phyloP scores from a whole-genome alignment of 1,140 invertebrate species.

The Orius insidiosus region DNA sequence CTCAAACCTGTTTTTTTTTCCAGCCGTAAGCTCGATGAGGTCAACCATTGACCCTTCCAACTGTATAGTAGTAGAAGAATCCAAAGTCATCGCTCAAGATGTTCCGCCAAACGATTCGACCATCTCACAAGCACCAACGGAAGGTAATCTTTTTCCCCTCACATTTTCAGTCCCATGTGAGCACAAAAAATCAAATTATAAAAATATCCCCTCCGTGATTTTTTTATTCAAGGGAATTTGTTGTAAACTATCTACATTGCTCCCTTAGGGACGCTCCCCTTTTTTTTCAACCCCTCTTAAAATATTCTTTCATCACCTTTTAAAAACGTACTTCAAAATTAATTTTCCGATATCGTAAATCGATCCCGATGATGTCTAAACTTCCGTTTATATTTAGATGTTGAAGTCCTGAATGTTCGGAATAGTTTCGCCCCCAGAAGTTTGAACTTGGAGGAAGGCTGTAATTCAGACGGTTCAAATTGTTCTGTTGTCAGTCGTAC shows the following conservation, averaged over 20 bases:
- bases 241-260: not conserved
- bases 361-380: too few relatives aligned
- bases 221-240: not conserved
- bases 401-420: too few relatives aligned
- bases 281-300: constrained; percentile 8
- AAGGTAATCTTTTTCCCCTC: constrained; percentile 33
- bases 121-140: constrained; percentile 52
- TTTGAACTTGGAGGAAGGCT: too few relatives aligned
- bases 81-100: constrained; percentile 69
- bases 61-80: constrained; percentile 76
- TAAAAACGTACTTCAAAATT: constrained; percentile 18
- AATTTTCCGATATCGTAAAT: too few relatives aligned
- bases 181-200: too few relatives aligned
- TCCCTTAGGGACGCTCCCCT: constrained; percentile 10
- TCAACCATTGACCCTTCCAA: constrained; percentile 64
- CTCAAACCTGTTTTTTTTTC: constrained; percentile 27
- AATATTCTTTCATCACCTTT: not conserved
- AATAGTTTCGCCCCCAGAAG: too few relatives aligned
- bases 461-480: too few relatives aligned
- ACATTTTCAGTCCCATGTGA: too few relatives aligned
- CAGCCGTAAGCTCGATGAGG: constrained; percentile 74
- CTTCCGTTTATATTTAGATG: too few relatives aligned
- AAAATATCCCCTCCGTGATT: not conserved
- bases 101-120: constrained; percentile 40
- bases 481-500: too few relatives aligned